Conservation (phyloP, 2,888 invertebrate genomes). For the Meloe dianella region DNA sequence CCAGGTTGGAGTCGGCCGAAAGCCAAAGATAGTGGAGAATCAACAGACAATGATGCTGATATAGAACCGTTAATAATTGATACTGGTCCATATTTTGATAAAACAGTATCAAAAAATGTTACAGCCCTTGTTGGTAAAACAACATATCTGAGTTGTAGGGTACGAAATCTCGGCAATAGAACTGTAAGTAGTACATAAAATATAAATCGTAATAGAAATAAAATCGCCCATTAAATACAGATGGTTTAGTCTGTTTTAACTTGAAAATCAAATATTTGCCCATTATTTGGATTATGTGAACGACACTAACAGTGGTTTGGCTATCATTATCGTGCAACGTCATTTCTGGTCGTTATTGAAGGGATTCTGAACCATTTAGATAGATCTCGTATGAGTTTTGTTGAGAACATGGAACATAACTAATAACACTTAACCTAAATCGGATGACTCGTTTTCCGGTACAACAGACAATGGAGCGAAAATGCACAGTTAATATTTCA, state of each 20-base stretch:
- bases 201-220: background rate
- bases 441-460: background rate
- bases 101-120: slow-evolving; percentile 74
- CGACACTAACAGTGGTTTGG: background rate
- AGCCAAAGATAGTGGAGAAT: slow-evolving; percentile 52
- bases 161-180: slow-evolving; percentile 77
- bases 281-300: background rate
- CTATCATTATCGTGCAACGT: background rate
- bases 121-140: slow-evolving; percentile 80
- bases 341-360: background rate
- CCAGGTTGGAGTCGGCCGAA: slow-evolving; percentile 47
- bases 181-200: slow-evolving; percentile 65
- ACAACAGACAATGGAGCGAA: background rate
- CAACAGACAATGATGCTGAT: slow-evolving; percentile 56
- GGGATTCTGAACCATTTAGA: background rate
- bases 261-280: background rate
- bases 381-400: background rate
- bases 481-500: background rate
- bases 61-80: slow-evolving; percentile 60
- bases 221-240: slow-evolving; percentile 1
- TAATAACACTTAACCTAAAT: background rate
- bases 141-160: slow-evolving; percentile 76
- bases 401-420: background rate
- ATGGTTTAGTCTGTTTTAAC: background rate
- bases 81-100: slow-evolving; percentile 75